phyloP scores from a whole-genome alignment of 2,797 vertebrate species.

The Taenioides sp. region DNA sequence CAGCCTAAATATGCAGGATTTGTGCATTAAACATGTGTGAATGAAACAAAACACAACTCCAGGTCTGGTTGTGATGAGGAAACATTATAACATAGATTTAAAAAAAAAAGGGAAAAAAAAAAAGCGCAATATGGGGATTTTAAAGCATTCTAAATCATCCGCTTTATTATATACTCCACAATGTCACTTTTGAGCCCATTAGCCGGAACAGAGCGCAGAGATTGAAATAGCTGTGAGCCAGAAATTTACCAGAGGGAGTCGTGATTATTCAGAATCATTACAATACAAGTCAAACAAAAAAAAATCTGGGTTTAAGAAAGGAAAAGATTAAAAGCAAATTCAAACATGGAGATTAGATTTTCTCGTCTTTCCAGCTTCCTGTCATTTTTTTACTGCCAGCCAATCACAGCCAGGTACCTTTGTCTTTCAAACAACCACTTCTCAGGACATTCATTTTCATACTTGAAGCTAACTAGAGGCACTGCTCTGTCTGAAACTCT shows the following conservation, averaged over 20 bases:
- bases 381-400: too few relatives aligned
- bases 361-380: neutral
- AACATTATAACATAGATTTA: too few relatives aligned
- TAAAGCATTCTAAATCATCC: neutral
- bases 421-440: too few relatives aligned
- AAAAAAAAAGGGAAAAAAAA: too few relatives aligned
- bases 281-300: constrained; percentile 33
- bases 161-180: neutral
- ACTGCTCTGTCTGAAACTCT: too few relatives aligned
- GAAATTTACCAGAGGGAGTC: neutral
- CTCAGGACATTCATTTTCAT: too few relatives aligned
- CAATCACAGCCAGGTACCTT: too few relatives aligned
- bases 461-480: too few relatives aligned
- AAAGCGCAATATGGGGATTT: neutral
- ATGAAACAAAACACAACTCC: too few relatives aligned
- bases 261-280: neutral
- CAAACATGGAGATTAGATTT: neutral
- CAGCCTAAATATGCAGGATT: too few relatives aligned
- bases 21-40: too few relatives aligned
- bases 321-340: neutral
- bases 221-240: neutral
- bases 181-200: neutral
- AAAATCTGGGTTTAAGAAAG: neutral
- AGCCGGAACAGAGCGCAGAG: neutral
- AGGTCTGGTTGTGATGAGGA: too few relatives aligned